phyloP scores from a whole-genome alignment of 1,140 invertebrate species.

The Sinonovacula constricta region DNA sequence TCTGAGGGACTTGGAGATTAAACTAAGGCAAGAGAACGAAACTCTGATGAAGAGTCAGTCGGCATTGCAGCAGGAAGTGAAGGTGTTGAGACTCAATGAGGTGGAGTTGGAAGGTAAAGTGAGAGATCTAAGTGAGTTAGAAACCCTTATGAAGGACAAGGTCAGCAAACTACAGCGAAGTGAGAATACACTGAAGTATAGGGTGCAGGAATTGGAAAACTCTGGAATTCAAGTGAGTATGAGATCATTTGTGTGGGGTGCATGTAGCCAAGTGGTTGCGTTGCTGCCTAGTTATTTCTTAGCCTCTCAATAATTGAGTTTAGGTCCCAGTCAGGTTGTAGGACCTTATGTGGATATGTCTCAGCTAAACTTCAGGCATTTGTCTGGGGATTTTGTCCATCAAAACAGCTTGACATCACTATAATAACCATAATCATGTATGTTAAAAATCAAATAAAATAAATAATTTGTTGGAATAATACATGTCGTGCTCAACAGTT shows the following conservation, averaged over 20 bases:
- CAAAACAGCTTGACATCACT: no score
- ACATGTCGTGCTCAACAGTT: no score
- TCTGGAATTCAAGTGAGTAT: constrained; percentile 58
- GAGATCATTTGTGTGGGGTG: neutral
- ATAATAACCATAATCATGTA: no score
- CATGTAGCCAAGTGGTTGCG: no score
- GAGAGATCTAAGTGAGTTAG: constrained; percentile 64
- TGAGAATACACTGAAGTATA: constrained; percentile 68
- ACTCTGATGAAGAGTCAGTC: constrained; percentile 63
- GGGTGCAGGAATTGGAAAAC: constrained; percentile 68
- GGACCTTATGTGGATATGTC: no score
- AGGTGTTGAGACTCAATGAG: constrained; percentile 64
- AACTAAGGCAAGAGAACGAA: constrained; percentile 64
- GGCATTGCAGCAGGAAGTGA: constrained; percentile 62
- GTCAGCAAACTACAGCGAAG: constrained; percentile 65
- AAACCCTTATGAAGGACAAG: constrained; percentile 65
- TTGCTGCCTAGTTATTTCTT: no score
- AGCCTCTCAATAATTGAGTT: no score
- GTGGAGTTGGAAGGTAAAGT: constrained; percentile 64
- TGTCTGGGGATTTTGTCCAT: no score
- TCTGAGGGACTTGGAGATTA: constrained; percentile 60
- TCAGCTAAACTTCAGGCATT: no score
- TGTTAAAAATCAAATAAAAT: no score
- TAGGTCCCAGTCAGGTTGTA: no score
- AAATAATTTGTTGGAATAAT: no score